Base-by-base conservation (phyloP, 2,888 invertebrate genomes). In the Sialis lutaria region DNA sequence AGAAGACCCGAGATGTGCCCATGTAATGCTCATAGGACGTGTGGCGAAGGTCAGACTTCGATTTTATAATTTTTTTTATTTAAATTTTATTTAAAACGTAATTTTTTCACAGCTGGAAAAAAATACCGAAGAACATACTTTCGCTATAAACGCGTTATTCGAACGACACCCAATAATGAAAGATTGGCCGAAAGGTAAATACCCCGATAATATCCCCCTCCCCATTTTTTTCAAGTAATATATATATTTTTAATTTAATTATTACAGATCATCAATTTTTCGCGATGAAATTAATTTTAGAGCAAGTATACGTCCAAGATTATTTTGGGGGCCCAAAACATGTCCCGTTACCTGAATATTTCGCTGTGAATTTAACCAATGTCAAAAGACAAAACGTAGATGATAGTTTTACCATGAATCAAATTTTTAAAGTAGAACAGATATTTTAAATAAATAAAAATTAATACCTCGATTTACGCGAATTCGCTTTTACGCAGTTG, bases 271-370 rank as follows among this genome's bases (percentile, higher is more conserved):
- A 89, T 62, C 60, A 72, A 13, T 90, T 86, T 69, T 86, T 79
- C 57, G 75, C 89, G 35, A 83, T 82, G 1, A 84, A 85, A 64
- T 55, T 90, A 57, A 72, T 80, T 53, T 82, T 89, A 43, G 67
- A 69, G 33, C 74, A 82, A 55, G 81, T 90, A 47, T 77, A 74
- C 8, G 77, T 89, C 54, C 65, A 89, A 54, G 87, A 89, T 59
- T 81, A 74, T 63, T 89, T 86, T 60, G 89, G 90, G 3, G 86
- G 90, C 2, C 82, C 86, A 10, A 76, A 77, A 54, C 73, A 73
- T 59, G 75, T 85, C 12, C 61, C 68, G 0, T 64, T 76, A 1
- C 63, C 69, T 12, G 82, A 84, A 51, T 84, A 83, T 55, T 69
- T 77, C 49, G 65, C 68, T 0, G 70, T 71, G 57, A 68, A 70